Conservation (phyloP, 2,113 vertebrate species). For the pig (Sus scrofa) region DNA sequence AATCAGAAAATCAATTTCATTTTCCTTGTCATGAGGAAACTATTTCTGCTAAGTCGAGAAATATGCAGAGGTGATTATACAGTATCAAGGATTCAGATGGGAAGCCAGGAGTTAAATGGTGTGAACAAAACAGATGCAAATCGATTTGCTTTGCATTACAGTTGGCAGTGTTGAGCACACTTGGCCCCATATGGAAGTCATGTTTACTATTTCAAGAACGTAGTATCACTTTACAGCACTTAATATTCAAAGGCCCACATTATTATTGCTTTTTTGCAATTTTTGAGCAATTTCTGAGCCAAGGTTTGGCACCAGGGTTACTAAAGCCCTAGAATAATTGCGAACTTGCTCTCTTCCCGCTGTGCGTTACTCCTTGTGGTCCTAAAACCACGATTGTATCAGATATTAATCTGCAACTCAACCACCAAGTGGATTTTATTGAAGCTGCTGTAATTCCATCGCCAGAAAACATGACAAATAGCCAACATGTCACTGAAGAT, state of each 20-base stretch:
- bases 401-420: constrained; percentile 78
- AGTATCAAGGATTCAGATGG: constrained; percentile 32
- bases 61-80: constrained; percentile 48
- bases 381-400: constrained; percentile 71
- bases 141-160: constrained; percentile 66
- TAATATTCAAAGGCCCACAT: constrained; percentile 22
- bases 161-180: background rate
- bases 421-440: constrained; percentile 74
- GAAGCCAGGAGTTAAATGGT: constrained; percentile 53
- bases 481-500: constrained; percentile 70
- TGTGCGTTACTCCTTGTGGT: constrained; percentile 43
- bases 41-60: constrained; percentile 71
- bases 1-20: constrained; percentile 74
- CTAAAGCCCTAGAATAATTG: constrained; percentile 58
- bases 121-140: constrained; percentile 58
- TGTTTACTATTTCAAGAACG: constrained; percentile 64
- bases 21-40: constrained; percentile 69
- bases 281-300: constrained; percentile 66
- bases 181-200: constrained; percentile 56
- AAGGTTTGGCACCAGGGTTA: constrained; percentile 25
- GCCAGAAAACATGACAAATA: constrained; percentile 80
- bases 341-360: background rate
- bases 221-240: constrained; percentile 48
- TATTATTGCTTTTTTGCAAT: constrained; percentile 48
- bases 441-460: constrained; percentile 74